Base-by-base conservation (phyloP, 2,888 invertebrate species). In the Sphaerophoria rueppellii region DNA sequence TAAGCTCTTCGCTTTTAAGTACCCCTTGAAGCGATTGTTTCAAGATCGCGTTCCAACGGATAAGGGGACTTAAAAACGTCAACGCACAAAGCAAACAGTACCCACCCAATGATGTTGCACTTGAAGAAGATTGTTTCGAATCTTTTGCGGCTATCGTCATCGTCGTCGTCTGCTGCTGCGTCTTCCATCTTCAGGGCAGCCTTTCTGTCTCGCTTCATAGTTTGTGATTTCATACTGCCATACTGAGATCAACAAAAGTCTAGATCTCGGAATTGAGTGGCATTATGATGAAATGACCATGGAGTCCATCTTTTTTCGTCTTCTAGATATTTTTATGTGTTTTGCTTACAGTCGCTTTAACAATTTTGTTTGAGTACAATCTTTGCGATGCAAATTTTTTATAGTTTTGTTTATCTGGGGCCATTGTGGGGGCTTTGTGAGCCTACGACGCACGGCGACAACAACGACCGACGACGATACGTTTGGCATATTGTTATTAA, bases 221-320 rank as follows among this genome's bases (percentile, higher is more conserved):
- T 43, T 11, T 4, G 43, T 9, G 43, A 43, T 40, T 40, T 16
- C 65, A 61, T 35, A 60, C 9, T 14, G 24, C 24, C 24, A 24
- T 46, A 58, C 40, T 32, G 35, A 80, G 74, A 57, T 75, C 58
- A 75, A 58, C 46, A 79, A 65, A 79, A 67, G 67, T 79, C 69
- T 40, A 71, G 75, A 71, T 72, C 75, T 81, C 16, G 40, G 71
- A 78, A 83, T 83, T 83, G 83, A 83, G 80, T 85, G 81, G 85
- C 85, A 81, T 76, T 85, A 81, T 85, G 85, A 85, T 74, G 80
- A 80, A 81, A 85, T 85, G 85, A 85, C 85, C 85, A 76, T 85
- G 85, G 77, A 77, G 85, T 81, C 48, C 72, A 73, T 80, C 76
- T 82, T 76, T 82, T 24, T 73, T 58, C n/a, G 24, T 46, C 40